A percentile compares a stretch with the other conserved stretches of the same genome.
Conservation (phyloP, 37 sponge, comb jelly and placozoan genomes). For the Sycon ciliatum region DNA sequence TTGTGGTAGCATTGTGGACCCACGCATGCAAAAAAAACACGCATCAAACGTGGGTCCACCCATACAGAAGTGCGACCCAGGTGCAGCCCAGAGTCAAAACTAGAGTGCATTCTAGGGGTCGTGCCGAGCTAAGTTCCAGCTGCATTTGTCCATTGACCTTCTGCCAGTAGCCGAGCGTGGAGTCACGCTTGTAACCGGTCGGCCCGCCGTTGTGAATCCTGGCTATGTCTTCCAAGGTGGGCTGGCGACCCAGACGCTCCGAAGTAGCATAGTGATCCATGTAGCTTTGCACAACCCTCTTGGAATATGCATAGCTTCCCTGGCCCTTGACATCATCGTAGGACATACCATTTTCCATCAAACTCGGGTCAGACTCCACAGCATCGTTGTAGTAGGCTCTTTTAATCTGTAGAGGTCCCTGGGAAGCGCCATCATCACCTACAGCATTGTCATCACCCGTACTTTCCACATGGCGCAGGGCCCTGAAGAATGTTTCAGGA, state of each 20-base stretch:
- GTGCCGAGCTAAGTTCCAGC: too few relatives aligned
- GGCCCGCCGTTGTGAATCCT: too few relatives aligned
- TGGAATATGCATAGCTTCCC: slow-evolving; percentile 10
- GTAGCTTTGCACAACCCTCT: background rate
- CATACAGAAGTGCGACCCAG: too few relatives aligned
- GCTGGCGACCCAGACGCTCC: background rate
- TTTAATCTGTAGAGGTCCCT: slow-evolving; percentile 9
- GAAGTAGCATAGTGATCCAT: slow-evolving; percentile 14
- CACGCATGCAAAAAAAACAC: too few relatives aligned
- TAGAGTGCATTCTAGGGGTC: too few relatives aligned
- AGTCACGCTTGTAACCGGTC: too few relatives aligned
- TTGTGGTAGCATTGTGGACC: too few relatives aligned
- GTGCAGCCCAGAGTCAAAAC: too few relatives aligned
- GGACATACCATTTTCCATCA: background rate
- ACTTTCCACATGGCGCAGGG: too few relatives aligned
- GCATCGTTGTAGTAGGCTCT: slow-evolving; percentile 14
- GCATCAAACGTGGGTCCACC: too few relatives aligned
- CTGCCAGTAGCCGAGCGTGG: too few relatives aligned
- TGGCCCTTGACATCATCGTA: slow-evolving; percentile 8
- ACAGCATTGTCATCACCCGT: slow-evolving; percentile 1
- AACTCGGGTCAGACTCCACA: background rate
- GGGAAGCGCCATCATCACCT: slow-evolving; percentile 19
- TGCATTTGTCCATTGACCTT: background rate
- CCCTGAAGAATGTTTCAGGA: too few relatives aligned
- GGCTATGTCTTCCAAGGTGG: slow-evolving; percentile 15